A percentile compares a stretch with the other conserved stretches of the same genome.
These are phyloP conservation scores for Sebastes itinus DNA, from an alignment of 2,797 vertebrate genomes.

Conservation along the genomic window DNA sequence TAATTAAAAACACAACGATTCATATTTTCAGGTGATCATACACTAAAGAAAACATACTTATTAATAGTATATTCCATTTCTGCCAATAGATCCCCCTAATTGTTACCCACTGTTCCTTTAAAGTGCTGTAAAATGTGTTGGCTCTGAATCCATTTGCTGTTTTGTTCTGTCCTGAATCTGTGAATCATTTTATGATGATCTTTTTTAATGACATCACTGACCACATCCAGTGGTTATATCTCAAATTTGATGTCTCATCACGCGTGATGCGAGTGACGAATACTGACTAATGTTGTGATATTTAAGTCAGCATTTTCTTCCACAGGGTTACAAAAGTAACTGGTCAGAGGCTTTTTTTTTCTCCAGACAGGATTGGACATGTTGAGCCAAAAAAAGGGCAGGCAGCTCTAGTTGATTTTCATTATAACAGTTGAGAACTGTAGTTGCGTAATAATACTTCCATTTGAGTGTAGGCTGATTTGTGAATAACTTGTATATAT, in stretches of 20 bases:
- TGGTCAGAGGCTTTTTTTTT: background rate
- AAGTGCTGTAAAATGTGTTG: background rate
- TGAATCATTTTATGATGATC: background rate
- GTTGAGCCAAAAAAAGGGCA: constrained; percentile 5
- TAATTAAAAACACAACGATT: too few species aligned
- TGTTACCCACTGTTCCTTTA: background rate
- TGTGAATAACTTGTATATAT: constrained; percentile 52
- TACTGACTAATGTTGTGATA: background rate
- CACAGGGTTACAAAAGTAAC: background rate
- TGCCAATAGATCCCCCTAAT: too few species aligned
- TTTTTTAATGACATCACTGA: background rate
- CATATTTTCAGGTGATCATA: too few species aligned
- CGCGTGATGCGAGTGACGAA: background rate
- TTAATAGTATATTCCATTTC: too few species aligned
- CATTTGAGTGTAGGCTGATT: constrained; percentile 39
- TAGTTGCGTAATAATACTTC: background rate
- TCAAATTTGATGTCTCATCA: background rate
- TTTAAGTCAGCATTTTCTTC: background rate
- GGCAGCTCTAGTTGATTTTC: constrained; percentile 38
- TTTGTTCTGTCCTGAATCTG: background rate
- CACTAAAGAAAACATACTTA: too few species aligned
- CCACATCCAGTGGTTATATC: background rate
- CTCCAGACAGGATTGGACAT: background rate
- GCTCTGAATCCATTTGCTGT: background rate
- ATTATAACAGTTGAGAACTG: background rate